These are phyloP conservation scores for Noctua comes DNA, from an alignment of 2,888 invertebrate species.

Conservation along the genomic window DNA sequence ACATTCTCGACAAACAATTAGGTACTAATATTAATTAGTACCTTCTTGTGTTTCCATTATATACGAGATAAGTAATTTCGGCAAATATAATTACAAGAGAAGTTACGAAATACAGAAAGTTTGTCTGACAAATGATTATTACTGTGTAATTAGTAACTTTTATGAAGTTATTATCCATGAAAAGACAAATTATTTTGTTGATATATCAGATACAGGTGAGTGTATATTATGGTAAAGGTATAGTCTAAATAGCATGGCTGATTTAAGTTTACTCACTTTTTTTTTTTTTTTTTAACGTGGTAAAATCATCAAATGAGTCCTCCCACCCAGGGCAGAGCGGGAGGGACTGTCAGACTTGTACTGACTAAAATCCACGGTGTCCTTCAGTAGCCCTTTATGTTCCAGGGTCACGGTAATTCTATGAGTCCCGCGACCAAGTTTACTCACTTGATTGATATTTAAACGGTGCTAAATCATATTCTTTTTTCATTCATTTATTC, in stretches of 20 bases:
- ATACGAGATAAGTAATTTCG: conserved; percentile 17
- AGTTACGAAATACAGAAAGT: conserved; percentile 25
- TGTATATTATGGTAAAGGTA: not conserved
- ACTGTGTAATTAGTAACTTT: conserved; percentile 18
- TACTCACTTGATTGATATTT: not conserved
- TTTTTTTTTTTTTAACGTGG: too few relatives aligned
- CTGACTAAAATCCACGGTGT: too few relatives aligned
- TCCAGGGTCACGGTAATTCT: too few relatives aligned
- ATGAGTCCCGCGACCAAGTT: too few relatives aligned
- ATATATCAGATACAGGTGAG: not conserved
- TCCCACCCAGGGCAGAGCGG: too few relatives aligned
- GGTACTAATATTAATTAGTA: not conserved
- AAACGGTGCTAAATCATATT: not conserved
- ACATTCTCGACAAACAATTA: not conserved
- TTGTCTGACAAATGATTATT: conserved; percentile 28
- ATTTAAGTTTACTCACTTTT: not conserved
- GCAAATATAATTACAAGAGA: conserved; percentile 23
- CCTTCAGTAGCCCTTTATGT: too few relatives aligned
- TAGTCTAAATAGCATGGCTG: not conserved
- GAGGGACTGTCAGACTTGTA: too few relatives aligned
- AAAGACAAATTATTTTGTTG: not conserved
- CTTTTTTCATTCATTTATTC: too few relatives aligned
- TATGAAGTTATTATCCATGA: not conserved
- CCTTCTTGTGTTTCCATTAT: not conserved
- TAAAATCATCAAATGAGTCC: too few relatives aligned